Base-by-base conservation (phyloP, 1,140 invertebrate species). In the Rhizoglyphus robini region DNA sequence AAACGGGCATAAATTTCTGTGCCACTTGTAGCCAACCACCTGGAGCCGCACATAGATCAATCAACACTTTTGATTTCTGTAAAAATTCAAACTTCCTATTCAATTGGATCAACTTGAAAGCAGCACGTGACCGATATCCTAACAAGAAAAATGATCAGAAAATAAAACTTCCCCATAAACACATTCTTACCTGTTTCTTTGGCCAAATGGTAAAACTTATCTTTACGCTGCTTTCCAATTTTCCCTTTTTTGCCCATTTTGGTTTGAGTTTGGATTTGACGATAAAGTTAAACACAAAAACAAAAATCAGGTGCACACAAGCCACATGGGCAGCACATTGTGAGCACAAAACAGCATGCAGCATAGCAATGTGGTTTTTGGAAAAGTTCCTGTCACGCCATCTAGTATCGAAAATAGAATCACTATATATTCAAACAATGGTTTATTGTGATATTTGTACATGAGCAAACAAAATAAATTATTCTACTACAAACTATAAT, bases 1-100 rank as follows among this genome's bases (percentile, higher is more conserved):
- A 96, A 0, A 97, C 83, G 0, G 96, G 95, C 90, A 98, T 98
- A 75, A 96, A 92, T 75, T 98, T 86, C 72, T 88, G 86, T 47
- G 94, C 95, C n/a, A 99, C 96, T 80, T 99, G 96, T 83, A 99
- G 91, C 96, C 96, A 99, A 72, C 96, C 96, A 75, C 96, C 96
- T 5, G 96, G 96, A 5, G 96, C 96, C 23, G 96, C 96, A 79
- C 96, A 99, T 41, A 99, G 79, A 83, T 99, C 96, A 68, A 99
- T 83, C 69, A 93, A 88, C 80, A 98, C 91, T 81, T 89, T 81
- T 11, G 93, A 91, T 72, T 87, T 88, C 81, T 98, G 90, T 0
- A 99, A 77, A 79, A 99, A 99, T 66, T 94, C 88, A 80, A 92
- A 99, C 75, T 96, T 96, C 70, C 94, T 80, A 76, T 99, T 99